phyloP scores from a whole-genome alignment of 2,797 vertebrate species.

The Cygnus olor region DNA sequence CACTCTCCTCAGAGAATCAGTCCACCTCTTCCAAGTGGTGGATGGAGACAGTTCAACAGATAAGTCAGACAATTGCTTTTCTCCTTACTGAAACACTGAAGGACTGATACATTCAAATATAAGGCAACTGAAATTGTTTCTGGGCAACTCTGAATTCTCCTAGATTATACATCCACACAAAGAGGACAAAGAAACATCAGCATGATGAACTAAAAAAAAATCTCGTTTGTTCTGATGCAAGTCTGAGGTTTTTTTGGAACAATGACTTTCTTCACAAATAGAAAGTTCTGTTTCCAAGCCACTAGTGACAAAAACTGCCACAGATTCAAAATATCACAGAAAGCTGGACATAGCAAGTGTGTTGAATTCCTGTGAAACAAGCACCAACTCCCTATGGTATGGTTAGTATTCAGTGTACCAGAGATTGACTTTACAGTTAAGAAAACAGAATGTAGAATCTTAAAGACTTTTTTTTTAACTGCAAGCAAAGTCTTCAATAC shows the following conservation, averaged over 20 bases:
- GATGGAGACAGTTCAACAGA: background rate
- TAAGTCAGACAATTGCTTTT: background rate
- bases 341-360: background rate
- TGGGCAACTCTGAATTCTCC: background rate
- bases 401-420: background rate
- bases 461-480: background rate
- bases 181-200: background rate
- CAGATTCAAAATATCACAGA: background rate
- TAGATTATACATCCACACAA: background rate
- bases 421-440: background rate
- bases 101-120: background rate
- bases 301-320: background rate
- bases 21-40: background rate
- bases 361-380: background rate
- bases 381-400: background rate
- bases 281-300: background rate
- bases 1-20: background rate
- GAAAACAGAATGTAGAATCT: background rate
- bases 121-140: background rate
- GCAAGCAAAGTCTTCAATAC: background rate
- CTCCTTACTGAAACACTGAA: background rate
- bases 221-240: background rate
- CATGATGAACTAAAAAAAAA: background rate
- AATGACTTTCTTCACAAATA: background rate
- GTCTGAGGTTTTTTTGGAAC: background rate